These are phyloP conservation scores for Leucoraja erinaceus DNA, from an alignment of 2,113 vertebrate genomes.

Conservation along the genomic window DNA sequence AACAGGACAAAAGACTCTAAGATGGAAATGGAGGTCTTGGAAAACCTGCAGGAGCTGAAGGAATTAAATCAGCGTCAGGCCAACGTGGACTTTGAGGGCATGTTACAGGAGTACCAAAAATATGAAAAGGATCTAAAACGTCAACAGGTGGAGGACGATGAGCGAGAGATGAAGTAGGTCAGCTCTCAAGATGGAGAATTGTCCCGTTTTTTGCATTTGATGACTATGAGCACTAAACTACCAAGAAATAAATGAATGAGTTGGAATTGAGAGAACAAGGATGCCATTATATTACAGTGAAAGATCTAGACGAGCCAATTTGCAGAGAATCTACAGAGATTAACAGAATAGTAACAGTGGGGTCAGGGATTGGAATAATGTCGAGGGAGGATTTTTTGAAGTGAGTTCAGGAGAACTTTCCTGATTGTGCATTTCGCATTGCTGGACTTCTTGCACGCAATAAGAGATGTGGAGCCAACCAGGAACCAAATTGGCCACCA, in stretches of 20 bases:
- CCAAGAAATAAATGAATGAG: background rate
- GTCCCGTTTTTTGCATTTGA: background rate
- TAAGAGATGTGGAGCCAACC: too few species aligned
- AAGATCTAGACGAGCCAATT: too few species aligned
- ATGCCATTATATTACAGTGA: too few species aligned
- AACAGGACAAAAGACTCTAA: conserved; percentile 94
- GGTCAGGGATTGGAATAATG: too few species aligned
- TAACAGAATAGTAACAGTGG: too few species aligned
- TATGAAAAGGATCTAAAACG: conserved; percentile 61
- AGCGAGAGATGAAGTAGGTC: conserved; percentile 74
- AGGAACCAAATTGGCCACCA: too few species aligned
- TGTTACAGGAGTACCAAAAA: conserved; percentile 70
- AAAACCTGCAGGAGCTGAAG: conserved; percentile 93
- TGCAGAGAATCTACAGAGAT: too few species aligned
- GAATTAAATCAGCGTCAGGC: conserved; percentile 95
- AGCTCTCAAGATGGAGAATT: background rate
- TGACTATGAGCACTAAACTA: background rate
- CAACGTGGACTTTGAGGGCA: conserved; percentile 83
- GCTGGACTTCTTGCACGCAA: too few species aligned
- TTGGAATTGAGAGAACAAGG: too few species aligned
- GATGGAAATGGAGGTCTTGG: conserved; percentile 93
- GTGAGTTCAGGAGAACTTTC: too few species aligned
- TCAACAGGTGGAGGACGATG: conserved; percentile 76
- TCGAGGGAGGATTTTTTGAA: too few species aligned
- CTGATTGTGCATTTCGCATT: too few species aligned